These are phyloP conservation scores for Pyrgus malvae DNA, from an alignment of 2,888 invertebrate genomes.

Conservation along the genomic window DNA sequence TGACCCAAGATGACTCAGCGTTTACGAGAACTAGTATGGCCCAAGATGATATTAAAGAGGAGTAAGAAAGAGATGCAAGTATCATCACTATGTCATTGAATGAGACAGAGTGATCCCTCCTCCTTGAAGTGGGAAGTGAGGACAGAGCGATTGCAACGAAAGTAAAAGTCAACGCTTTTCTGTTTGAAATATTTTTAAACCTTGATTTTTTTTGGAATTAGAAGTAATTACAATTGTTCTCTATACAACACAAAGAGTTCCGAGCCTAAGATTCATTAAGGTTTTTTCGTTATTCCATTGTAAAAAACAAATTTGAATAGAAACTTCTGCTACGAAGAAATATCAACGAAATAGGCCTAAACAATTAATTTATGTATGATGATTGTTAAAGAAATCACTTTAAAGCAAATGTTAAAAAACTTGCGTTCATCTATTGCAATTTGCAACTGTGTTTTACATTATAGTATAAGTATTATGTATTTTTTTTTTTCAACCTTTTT, in stretches of 20 bases:
- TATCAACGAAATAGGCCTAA: too few species aligned
- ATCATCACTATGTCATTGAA: constrained; percentile 38
- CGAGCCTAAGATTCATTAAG: too few species aligned
- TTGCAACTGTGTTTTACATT: too few species aligned
- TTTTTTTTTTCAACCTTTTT: too few species aligned
- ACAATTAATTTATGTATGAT: too few species aligned
- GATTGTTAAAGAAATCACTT: too few species aligned
- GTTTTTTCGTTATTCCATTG: too few species aligned
- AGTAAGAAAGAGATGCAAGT: constrained; percentile 44
- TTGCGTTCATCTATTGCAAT: too few species aligned
- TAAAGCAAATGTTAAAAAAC: too few species aligned
- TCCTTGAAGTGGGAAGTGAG: constrained; percentile 60
- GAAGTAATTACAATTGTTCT: background rate
- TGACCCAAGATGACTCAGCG: constrained; percentile 70
- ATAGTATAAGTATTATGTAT: too few species aligned
- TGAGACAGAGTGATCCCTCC: constrained; percentile 52
- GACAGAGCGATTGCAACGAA: constrained; percentile 59
- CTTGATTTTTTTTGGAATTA: constrained; percentile 41
- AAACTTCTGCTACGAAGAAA: too few species aligned
- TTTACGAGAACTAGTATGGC: constrained; percentile 60
- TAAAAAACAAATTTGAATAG: too few species aligned
- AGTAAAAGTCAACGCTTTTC: constrained; percentile 72
- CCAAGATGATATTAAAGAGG: constrained; percentile 51
- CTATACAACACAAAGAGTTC: background rate
- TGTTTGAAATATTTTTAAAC: constrained; percentile 48